Conservation (phyloP, 2,797 vertebrate species). For the Notoglanidium macrostoma region DNA sequence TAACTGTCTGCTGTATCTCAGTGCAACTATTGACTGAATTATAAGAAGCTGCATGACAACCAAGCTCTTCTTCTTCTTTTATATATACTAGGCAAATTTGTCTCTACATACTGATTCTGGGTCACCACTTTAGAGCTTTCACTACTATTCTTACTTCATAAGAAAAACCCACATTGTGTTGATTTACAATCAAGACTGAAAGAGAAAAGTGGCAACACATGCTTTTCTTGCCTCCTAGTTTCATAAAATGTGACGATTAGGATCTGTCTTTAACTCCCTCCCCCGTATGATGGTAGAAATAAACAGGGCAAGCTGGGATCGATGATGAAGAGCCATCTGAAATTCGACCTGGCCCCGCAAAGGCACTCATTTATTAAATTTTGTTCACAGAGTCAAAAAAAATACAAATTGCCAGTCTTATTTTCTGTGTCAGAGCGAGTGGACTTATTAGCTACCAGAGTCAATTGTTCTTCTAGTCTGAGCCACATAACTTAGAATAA, state of each 20-base stretch:
- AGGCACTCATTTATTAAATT: neutral
- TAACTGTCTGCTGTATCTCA: neutral
- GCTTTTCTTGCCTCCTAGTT: neutral
- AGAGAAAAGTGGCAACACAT: neutral
- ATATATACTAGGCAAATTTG: neutral
- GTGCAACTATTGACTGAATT: neutral
- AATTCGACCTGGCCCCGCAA: neutral
- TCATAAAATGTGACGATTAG: neutral
- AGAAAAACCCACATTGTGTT: neutral
- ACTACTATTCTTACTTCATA: neutral
- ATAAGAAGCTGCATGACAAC: neutral
- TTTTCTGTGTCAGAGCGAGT: neutral
- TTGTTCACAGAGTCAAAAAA: neutral
- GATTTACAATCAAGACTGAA: neutral
- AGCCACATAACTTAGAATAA: neutral
- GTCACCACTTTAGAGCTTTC: neutral
- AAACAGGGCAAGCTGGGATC: neutral
- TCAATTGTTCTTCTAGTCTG: too few relatives aligned
- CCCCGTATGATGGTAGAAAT: neutral
- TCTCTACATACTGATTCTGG: neutral
- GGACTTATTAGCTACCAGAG: neutral
- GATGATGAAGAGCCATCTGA: neutral
- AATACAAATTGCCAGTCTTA: neutral
- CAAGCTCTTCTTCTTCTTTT: neutral
- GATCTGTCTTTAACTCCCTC: neutral